Percentiles rank a stretch among this genome's conserved stretches.
Evolutionary conservation across 2,113 vertebrate species (phyloP).

Genomic region (Nansenia antarctica): DNA sequence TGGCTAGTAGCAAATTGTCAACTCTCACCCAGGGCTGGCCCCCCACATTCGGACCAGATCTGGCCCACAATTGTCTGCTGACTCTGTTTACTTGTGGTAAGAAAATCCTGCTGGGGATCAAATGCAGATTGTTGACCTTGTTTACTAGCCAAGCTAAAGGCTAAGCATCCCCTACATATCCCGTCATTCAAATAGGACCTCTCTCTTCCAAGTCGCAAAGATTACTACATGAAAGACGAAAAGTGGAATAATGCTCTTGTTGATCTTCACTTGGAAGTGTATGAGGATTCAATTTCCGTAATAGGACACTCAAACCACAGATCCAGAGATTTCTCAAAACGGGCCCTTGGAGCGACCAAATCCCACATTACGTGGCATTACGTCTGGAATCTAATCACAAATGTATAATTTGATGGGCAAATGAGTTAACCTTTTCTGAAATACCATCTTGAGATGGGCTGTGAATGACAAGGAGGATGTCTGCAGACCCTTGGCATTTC

Average conservation of each 20-base stretch:
- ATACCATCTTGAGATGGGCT: constrained; percentile 62
- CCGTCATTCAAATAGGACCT: not conserved
- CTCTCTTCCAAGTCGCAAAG: not conserved
- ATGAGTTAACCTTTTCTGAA: constrained; percentile 70
- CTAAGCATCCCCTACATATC: no score
- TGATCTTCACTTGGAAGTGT: not conserved
- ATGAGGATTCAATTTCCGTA: not conserved
- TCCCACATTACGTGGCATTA: constrained; percentile 52
- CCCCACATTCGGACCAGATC: no score
- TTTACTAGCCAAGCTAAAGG: not conserved
- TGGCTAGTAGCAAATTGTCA: no score
- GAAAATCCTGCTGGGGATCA: not conserved
- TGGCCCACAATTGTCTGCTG: no score
- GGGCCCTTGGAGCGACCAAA: constrained; percentile 41
- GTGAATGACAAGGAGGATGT: constrained; percentile 60
- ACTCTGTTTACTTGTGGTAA: no score
- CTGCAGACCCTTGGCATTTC: constrained; percentile 46
- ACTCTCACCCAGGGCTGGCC: no score
- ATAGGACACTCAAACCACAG: not conserved
- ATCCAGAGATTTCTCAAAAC: constrained; percentile 48
- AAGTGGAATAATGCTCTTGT: not conserved
- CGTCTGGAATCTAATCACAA: constrained; percentile 68
- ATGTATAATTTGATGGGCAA: constrained; percentile 60
- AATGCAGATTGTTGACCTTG: not conserved
- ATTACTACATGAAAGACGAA: not conserved